A percentile compares a stretch with the other conserved stretches of the same genome.
Evolutionary conservation across 2,888 invertebrate genomes (phyloP).

Genomic region (Drosophila tanythrix): DNA sequence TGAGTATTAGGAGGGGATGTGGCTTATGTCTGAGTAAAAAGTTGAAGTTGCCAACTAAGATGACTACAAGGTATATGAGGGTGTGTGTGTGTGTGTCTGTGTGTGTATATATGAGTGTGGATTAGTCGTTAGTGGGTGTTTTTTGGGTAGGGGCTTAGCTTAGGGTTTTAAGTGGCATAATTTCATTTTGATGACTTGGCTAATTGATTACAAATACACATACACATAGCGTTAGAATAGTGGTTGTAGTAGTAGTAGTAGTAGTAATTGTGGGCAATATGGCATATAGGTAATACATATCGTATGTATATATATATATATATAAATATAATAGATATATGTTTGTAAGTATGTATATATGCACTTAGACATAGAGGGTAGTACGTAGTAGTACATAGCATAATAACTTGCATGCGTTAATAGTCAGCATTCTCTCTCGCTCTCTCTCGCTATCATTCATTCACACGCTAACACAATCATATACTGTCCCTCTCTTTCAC

Average conservation of each 20-base stretch:
- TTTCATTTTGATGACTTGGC: slow-evolving; percentile 50
- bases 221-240: slow-evolving; percentile 54
- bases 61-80: slow-evolving; percentile 27
- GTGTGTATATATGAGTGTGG: slow-evolving; percentile 2
- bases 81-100: slow-evolving; percentile 12
- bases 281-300: slow-evolving; percentile 61
- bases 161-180: slow-evolving; percentile 38
- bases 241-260: slow-evolving; percentile 34
- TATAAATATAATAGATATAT: slow-evolving; percentile 50
- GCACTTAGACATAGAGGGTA: slow-evolving; percentile 54
- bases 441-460: slow-evolving; percentile 7
- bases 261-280: slow-evolving; percentile 49
- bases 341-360: slow-evolving; percentile 50
- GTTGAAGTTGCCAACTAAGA: slow-evolving; percentile 42
- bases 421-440: slow-evolving; percentile 32
- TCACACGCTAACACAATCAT: slow-evolving; percentile 10
- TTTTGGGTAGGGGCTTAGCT: slow-evolving; percentile 18
- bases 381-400: slow-evolving; percentile 48
- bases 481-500: not conserved
- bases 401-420: slow-evolving; percentile 28
- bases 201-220: slow-evolving; percentile 64
- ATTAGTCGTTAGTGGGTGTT: slow-evolving; percentile 30
- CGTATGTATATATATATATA: slow-evolving; percentile 10
- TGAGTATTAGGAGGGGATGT: slow-evolving; percentile 27
- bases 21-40: slow-evolving; percentile 25